Evolutionary conservation across 2,113 vertebrate genomes (phyloP).

Genomic region (Sinocyclocheilus maitianheensis): DNA sequence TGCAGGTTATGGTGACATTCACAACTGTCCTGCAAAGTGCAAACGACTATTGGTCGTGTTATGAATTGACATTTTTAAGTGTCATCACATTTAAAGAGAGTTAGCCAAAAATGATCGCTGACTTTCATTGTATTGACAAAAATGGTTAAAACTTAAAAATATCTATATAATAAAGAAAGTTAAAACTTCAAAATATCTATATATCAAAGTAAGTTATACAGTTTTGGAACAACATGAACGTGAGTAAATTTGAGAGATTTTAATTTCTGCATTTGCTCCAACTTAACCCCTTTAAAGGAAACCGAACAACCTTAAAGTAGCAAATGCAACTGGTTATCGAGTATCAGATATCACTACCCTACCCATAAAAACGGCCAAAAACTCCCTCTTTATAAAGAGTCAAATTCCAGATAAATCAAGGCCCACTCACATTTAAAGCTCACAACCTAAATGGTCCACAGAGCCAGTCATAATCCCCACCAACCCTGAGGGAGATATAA

Average conservation of each 20-base stretch:
- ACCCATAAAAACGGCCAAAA: neutral
- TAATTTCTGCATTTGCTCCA: neutral
- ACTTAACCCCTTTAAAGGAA: neutral
- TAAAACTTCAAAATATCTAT: too few relatives aligned
- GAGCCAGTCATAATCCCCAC: constrained; percentile 41
- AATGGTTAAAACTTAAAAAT: neutral
- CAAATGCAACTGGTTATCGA: neutral
- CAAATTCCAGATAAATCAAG: neutral
- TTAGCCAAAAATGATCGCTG: neutral
- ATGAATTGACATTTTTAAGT: neutral
- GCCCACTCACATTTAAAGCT: neutral
- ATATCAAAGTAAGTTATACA: neutral
- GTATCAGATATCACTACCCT: neutral
- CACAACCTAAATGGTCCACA: neutral
- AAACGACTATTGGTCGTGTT: neutral
- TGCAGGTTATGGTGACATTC: neutral
- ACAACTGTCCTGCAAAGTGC: neutral
- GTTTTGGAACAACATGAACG: neutral
- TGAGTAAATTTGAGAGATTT: neutral
- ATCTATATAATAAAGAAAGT: neutral
- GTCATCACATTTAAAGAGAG: neutral
- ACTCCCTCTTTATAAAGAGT: neutral
- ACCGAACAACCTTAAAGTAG: neutral
- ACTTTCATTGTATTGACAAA: neutral
- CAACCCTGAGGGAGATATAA: constrained; percentile 40